Base-by-base conservation (phyloP, 2,888 invertebrate genomes). In the Thumatha senex region DNA sequence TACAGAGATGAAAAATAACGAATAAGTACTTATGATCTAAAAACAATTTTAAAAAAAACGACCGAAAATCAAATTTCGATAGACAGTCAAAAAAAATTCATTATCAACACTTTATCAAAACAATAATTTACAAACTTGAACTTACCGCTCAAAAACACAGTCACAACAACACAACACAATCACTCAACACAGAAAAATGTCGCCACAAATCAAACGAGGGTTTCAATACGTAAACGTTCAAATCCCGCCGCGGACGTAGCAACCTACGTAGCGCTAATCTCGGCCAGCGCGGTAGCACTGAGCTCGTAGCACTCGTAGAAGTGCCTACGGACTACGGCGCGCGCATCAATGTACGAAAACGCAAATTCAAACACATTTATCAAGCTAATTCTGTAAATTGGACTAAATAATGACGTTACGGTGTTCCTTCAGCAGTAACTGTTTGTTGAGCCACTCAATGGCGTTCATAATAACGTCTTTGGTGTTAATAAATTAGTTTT, bases 291-390 rank as follows among this genome's bases (percentile, higher is more conserved):
- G 78, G 67, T 61, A 59, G 67, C 66, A 89, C 88, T 87, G 82
- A 81, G 75, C 76, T 50, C 74, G 69, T 70, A 74, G 69, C 71
- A 48, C 55, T 48, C 51, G 70, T 72, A 59, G 60, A 72, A 46
- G 57, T 61, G 63, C 67, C 72, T 70, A 71, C 73, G 74, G 60
- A 65, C 76, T 76, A 80, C 87, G 89, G 89, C 89, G 89, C 89
- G 90, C 89, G 90, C 90, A 89, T 76, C 78, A 64, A 62, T 76
- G 75, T 76, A 78, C 78, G 75, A 83, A 83, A 86, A 86, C 84
- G 76, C 79, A 84, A 89, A 88, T 87, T 87, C 80, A 85, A 88
- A 89, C 82, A 85, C 84, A 89, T 89, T 89, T 87, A 88, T 88
- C 86, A 84, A 75, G 81, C 82, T 88, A 89, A 89, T 89, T 89